Evolutionary conservation across 1,140 invertebrate species (phyloP).

Genomic region (Leptinotarsa texana): DNA sequence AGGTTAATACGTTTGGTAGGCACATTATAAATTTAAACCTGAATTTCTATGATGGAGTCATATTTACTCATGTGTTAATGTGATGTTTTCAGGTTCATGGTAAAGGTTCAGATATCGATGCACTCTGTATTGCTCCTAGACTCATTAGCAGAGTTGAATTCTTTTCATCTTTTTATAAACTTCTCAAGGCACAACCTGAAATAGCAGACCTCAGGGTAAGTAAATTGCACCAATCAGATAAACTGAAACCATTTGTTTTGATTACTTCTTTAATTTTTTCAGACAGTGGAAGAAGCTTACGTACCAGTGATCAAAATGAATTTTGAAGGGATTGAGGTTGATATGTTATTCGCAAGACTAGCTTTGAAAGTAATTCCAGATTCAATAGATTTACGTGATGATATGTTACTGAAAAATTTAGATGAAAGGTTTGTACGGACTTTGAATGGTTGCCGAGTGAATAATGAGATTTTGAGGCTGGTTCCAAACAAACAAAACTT

Average conservation of each 20-base stretch:
- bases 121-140: conserved; percentile 93
- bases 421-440: conserved; percentile 96
- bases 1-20: no score
- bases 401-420: conserved; percentile 91
- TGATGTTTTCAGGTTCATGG: conserved; percentile 83
- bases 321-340: conserved; percentile 98
- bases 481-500: conserved; percentile 97
- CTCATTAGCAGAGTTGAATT: conserved; percentile 95
- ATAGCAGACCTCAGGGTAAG: conserved; percentile 80
- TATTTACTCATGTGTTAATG: neutral
- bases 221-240: conserved; percentile 18
- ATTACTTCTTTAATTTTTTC: conserved; percentile 13
- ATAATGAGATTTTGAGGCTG: conserved; percentile 94
- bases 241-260: neutral
- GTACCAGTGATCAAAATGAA: conserved; percentile 99
- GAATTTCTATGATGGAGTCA: neutral
- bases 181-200: conserved; percentile 85
- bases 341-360: conserved; percentile 95
- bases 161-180: conserved; percentile 91
- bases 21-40: no score
- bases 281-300: conserved; percentile 97
- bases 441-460: conserved; percentile 98
- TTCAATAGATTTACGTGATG: conserved; percentile 84
- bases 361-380: conserved; percentile 91
- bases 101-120: conserved; percentile 98